Percentiles rank a stretch among this genome's conserved stretches.
Conservation (phyloP, 2,797 vertebrate species). For the Nannoperca obscura region DNA sequence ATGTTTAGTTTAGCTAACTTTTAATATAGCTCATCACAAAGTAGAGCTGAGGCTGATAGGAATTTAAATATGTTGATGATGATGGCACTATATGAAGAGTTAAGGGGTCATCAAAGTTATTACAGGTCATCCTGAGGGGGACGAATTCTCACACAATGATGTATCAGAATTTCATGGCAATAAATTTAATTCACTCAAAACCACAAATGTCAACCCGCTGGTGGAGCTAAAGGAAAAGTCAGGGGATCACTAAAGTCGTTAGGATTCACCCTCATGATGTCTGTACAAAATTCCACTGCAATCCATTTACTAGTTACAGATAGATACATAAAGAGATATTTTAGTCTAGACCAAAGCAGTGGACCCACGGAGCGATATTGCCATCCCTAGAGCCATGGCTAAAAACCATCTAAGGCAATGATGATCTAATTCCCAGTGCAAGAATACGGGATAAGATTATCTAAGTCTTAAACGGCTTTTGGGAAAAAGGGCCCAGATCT, state of each 20-base stretch:
- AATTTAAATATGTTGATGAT: too few species aligned
- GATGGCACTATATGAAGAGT: not conserved
- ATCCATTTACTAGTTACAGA: not conserved
- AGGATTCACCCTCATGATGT: not conserved
- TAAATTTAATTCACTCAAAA: not conserved
- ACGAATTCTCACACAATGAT: too few species aligned
- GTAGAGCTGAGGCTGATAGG: not conserved
- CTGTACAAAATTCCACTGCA: not conserved
- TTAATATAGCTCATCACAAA: not conserved
- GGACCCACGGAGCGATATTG: not conserved
- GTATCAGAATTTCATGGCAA: not conserved
- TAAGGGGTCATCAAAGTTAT: not conserved
- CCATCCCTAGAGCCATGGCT: not conserved
- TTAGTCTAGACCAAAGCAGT: not conserved
- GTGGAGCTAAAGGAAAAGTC: not conserved
- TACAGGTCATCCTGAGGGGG: not conserved
- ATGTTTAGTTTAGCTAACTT: too few species aligned
- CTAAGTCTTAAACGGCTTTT: constrained; percentile 27
- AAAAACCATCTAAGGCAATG: constrained; percentile 11
- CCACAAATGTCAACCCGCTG: not conserved
- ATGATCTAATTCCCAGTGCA: constrained; percentile 20
- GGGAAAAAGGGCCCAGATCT: constrained; percentile 15
- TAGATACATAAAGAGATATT: not conserved
- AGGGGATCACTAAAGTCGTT: not conserved
- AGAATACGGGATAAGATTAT: constrained; percentile 23